Conservation (phyloP, 2,888 invertebrate genomes). For the Synergus gifuensis region DNA sequence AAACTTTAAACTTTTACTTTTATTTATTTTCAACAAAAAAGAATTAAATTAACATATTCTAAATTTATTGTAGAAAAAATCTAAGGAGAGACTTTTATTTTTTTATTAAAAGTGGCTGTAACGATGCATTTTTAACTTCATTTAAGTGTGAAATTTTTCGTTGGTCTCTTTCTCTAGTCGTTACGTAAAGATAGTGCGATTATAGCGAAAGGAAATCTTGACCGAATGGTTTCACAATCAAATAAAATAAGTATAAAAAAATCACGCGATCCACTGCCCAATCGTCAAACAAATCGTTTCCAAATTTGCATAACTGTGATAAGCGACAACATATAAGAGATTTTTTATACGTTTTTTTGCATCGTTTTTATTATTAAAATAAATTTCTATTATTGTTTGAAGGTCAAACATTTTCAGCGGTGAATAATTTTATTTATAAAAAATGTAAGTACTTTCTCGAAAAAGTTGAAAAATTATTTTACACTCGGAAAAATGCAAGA, state of each 20-base stretch:
- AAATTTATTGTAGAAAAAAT: too few relatives aligned
- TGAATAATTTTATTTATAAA: too few relatives aligned
- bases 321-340: not conserved
- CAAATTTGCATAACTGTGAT: not conserved
- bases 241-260: not conserved
- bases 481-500: too few relatives aligned
- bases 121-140: not conserved
- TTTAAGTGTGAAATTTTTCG: constrained; percentile 18
- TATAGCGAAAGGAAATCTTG: not conserved
- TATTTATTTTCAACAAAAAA: too few relatives aligned
- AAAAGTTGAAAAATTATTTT: too few relatives aligned
- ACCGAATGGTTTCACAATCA: constrained; percentile 7
- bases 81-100: not conserved
- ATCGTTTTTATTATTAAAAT: not conserved
- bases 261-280: not conserved
- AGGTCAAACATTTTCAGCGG: not conserved
- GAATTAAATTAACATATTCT: too few relatives aligned
- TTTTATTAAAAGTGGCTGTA: not conserved
- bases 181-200: constrained; percentile 7
- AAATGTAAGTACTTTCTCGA: too few relatives aligned
- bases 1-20: too few relatives aligned
- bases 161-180: not conserved
- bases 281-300: not conserved
- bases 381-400: not conserved
- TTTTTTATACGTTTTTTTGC: not conserved